These are phyloP conservation scores for Trichopria drosophilae DNA, from an alignment of 2,888 invertebrate genomes.

Conservation along the genomic window DNA sequence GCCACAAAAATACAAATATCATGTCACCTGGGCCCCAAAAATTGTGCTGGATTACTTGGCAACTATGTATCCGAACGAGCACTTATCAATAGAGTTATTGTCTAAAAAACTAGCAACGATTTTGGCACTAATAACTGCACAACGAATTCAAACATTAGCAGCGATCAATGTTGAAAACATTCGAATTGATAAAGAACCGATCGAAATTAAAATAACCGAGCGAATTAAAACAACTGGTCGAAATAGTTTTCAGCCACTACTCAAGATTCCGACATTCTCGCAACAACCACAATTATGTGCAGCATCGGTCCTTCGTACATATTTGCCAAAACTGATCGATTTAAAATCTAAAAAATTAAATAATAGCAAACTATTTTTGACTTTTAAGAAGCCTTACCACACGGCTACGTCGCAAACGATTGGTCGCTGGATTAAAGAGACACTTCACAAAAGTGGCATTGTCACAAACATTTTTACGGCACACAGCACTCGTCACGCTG, in stretches of 20 bases:
- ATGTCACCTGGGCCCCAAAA: too few relatives aligned
- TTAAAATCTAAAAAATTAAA: too few relatives aligned
- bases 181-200: neutral
- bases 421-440: neutral
- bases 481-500: neutral
- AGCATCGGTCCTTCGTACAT: neutral
- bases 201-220: neutral
- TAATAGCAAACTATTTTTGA: neutral
- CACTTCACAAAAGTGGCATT: neutral
- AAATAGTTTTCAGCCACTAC: neutral
- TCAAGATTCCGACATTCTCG: neutral
- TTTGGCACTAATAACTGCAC: conserved; percentile 1
- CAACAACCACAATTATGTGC: neutral
- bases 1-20: too few relatives aligned
- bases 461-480: neutral
- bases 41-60: too few relatives aligned
- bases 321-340: too few relatives aligned
- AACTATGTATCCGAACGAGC: too few relatives aligned
- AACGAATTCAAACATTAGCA: neutral
- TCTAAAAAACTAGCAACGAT: too few relatives aligned
- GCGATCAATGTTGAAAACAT: neutral
- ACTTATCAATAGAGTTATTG: too few relatives aligned
- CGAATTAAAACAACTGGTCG: neutral
- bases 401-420: neutral
- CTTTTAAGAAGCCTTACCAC: neutral